Base-by-base conservation (phyloP, 2,113 vertebrate species). In the Anolis sagrei region DNA sequence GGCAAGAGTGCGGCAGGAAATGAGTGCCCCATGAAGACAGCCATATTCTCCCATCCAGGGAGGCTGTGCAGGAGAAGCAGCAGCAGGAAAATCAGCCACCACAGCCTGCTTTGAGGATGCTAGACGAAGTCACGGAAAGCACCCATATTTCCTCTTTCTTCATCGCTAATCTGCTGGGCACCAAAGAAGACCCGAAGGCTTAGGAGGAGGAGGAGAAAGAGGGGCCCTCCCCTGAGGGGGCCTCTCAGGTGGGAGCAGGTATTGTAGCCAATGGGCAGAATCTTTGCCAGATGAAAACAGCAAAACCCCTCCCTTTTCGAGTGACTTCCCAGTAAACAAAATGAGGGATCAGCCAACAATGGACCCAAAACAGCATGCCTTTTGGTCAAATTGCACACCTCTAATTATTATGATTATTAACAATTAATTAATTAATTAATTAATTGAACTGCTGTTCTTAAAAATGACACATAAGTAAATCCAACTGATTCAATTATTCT, bases 131-230 rank as follows among this genome's bases (percentile, higher is more conserved):
- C 74, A 86, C 92, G 3, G 96, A 97, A n/a, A 92, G 68, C 34
- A 94, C 89, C 89, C 96, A 94, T 84, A 95, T 97, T 78, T 97
- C 98, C 72, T 98, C 98, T 54, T 98, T 98, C 90, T 97, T 98
- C 72, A 99, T 99, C 81, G 98, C 98, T 87, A 98, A 98, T 90
- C 91, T 98, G 29, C 95, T 99, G 70, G 95, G 97, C 27, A 95
- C 93, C 4, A 94, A 93, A 69, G 92, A 90, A 32, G 93, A 92
- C 8, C 77, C 90, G 3, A 86, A 34, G 79, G 85, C 89, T 5
- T 94, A 75, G 77, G 89, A 91, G 72, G 73, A 76, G 72, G 89
- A 87, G 3, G 70, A 83, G 32, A 90, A 82, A 34, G 90, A 62
- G 61, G 93, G 54, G 70, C 83, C 75, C 27, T 84, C 54, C n/a